Percentiles rank a stretch among this genome's conserved stretches.
phyloP scores from a whole-genome alignment of 2,888 invertebrate genomes.

The Halocaridina rubra region DNA sequence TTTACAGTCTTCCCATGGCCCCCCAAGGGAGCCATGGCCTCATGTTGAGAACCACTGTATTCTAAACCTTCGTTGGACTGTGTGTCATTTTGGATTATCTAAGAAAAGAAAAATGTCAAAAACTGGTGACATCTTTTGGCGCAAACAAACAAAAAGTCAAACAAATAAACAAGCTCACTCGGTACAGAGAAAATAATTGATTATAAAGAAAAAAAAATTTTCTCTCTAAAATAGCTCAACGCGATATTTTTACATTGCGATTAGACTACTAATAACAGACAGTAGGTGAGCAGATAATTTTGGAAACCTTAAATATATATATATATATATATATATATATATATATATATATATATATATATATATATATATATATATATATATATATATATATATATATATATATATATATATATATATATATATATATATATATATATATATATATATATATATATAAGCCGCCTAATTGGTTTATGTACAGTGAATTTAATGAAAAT shows the following conservation, averaged over 20 bases:
- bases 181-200: no score
- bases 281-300: not conserved
- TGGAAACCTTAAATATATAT: slow-evolving; percentile 12
- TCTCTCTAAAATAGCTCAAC: not conserved
- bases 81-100: no score
- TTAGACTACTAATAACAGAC: not conserved
- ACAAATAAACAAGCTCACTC: no score
- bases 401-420: slow-evolving; percentile 23
- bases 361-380: not conserved
- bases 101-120: no score
- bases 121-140: no score
- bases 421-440: slow-evolving; percentile 22
- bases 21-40: no score
- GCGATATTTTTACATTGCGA: not conserved
- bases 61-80: no score
- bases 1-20: no score
- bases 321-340: not conserved
- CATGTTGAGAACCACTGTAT: no score
- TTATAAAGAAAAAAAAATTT: not conserved
- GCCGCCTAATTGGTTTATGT: no score
- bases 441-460: slow-evolving; percentile 21
- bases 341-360: not conserved
- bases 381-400: slow-evolving; percentile 16
- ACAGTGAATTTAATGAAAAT: no score
- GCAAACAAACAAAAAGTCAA: no score